These are phyloP conservation scores for Drosophila lacteicornis DNA, from an alignment of 1,140 invertebrate species.

Conservation along the genomic window DNA sequence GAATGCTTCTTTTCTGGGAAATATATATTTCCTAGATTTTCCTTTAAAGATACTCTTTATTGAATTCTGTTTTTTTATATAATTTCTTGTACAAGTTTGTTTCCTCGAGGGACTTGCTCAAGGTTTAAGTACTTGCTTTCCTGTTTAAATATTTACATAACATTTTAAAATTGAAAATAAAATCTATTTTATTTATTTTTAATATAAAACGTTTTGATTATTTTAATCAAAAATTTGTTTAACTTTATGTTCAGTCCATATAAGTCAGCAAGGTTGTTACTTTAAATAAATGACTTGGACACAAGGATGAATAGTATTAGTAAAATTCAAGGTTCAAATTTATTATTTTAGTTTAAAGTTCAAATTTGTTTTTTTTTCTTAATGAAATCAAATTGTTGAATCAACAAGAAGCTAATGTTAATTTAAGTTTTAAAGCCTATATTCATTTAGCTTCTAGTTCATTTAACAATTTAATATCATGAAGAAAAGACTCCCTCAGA, in stretches of 20 bases:
- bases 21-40: slow-evolving; percentile 13
- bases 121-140: neutral
- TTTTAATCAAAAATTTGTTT: too few species aligned
- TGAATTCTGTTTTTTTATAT: neutral
- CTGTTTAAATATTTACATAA: neutral
- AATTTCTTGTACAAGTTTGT: neutral
- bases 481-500: too few species aligned
- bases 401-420: too few species aligned
- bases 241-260: too few species aligned
- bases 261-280: too few species aligned
- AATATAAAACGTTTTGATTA: too few species aligned
- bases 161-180: too few species aligned
- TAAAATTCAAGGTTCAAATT: neutral
- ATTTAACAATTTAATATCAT: neutral
- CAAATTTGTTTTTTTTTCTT: too few species aligned
- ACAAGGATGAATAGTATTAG: neutral
- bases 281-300: too few species aligned
- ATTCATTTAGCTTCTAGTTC: neutral
- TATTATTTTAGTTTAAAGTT: neutral
- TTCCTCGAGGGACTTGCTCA: neutral
- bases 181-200: too few species aligned
- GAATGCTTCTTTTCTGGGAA: slow-evolving; percentile 11
- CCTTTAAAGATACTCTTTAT: neutral
- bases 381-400: too few species aligned
- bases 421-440: neutral